phyloP scores from a whole-genome alignment of 2,888 invertebrate genomes.

The Nomada flava region DNA sequence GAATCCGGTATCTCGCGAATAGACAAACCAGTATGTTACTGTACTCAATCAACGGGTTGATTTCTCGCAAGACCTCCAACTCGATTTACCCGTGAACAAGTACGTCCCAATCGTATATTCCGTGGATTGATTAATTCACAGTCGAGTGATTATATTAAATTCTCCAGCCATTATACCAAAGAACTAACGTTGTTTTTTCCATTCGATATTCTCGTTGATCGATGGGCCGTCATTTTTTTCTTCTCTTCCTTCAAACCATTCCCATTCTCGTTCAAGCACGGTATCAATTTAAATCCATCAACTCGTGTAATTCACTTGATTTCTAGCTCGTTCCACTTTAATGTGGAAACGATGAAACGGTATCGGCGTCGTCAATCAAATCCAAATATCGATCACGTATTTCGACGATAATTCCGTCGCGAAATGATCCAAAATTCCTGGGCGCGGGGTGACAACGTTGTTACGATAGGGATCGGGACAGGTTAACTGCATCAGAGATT shows the following conservation, averaged over 20 bases:
- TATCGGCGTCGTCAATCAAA: not conserved
- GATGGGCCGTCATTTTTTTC: not conserved
- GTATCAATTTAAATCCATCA: conserved; percentile 5
- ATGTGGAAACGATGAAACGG: not conserved
- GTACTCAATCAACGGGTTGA: conserved; percentile 16
- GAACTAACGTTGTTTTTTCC: conserved; percentile 6
- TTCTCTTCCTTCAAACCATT: not conserved
- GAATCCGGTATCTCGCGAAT: conserved; percentile 10
- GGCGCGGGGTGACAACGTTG: not conserved
- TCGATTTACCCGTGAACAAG: conserved; percentile 20
- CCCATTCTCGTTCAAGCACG: not conserved
- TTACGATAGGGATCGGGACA: not conserved
- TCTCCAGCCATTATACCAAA: not conserved
- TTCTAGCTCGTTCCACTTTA: not conserved
- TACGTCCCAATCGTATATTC: not conserved
- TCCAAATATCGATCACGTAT: conserved; percentile 3
- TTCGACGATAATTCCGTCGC: not conserved
- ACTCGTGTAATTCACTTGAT: not conserved
- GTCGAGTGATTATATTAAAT: conserved; percentile 9
- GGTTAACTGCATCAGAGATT: not conserved
- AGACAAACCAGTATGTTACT: not conserved
- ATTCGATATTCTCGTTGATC: not conserved
- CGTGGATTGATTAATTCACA: conserved; percentile 11
- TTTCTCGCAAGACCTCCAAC: conserved; percentile 19
- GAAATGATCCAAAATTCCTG: not conserved